Evolutionary conservation across 2,113 vertebrate genomes (phyloP).

Genomic region (Bothrops jararaca): DNA sequence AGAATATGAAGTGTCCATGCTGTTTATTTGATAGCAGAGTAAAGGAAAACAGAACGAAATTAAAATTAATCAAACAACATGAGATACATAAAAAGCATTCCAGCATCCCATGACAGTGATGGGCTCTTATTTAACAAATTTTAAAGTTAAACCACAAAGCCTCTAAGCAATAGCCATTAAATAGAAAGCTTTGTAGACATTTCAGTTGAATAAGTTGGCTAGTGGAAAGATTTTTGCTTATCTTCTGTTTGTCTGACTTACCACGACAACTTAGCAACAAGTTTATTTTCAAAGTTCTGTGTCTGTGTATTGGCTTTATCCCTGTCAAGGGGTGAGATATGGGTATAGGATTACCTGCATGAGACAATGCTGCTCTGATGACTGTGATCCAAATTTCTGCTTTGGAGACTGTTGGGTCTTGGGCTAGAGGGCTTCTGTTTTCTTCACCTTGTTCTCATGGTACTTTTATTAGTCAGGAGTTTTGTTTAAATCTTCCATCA

Average conservation of each 20-base stretch:
- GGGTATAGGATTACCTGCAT: not conserved
- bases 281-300: not conserved
- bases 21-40: not conserved
- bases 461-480: not conserved
- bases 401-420: not conserved
- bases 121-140: not conserved
- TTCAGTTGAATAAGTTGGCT: not conserved
- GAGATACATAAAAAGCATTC: not conserved
- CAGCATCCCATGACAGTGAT: not conserved
- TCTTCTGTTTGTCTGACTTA: not conserved
- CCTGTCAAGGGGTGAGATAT: not conserved
- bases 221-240: not conserved
- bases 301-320: not conserved
- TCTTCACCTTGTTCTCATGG: not conserved
- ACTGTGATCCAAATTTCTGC: not conserved
- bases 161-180: not conserved
- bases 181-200: not conserved
- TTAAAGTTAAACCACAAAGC: not conserved
- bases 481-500: not conserved
- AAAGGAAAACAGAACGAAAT: not conserved
- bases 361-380: not conserved
- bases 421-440: not conserved
- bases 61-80: not conserved
- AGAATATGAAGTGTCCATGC: not conserved
- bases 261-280: not conserved